Evolutionary conservation across 2,797 vertebrate genomes (phyloP).

Genomic region (Falco berigora): DNA sequence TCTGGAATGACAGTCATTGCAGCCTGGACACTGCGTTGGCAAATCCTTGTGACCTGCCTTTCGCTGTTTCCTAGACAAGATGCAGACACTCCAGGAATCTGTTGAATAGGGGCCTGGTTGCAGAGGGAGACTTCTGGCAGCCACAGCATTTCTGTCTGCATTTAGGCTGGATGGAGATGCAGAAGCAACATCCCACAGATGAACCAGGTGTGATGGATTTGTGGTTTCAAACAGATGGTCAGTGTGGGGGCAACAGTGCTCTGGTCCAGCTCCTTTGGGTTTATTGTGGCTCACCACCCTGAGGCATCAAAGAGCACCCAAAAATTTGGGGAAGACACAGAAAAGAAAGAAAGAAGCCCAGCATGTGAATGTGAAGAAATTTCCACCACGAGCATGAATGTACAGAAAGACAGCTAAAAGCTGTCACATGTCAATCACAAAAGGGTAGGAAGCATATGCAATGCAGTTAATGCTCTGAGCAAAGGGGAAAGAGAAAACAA

Average conservation of each 20-base stretch:
- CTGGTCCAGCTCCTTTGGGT: not conserved
- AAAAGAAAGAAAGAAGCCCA: not conserved
- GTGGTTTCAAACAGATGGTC: not conserved
- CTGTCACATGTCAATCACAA: constrained; percentile 54
- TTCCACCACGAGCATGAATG: not conserved
- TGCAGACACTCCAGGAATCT: not conserved
- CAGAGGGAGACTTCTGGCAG: not conserved
- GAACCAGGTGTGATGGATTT: not conserved
- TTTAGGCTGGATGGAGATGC: not conserved
- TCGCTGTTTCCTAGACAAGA: not conserved
- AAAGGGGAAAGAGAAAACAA: not conserved
- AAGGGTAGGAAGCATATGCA: constrained; percentile 48
- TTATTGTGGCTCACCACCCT: not conserved
- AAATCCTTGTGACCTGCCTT: not conserved
- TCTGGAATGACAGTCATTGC: not conserved
- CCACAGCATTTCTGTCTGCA: not conserved
- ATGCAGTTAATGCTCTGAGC: constrained; percentile 3
- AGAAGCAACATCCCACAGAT: not conserved
- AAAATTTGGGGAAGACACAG: not conserved
- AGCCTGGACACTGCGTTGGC: not conserved
- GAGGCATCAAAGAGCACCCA: not conserved
- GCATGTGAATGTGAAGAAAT: not conserved
- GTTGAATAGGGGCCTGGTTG: not conserved
- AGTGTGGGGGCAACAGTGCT: not conserved
- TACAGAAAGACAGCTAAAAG: constrained; percentile 24